phyloP scores from a whole-genome alignment of 2,888 invertebrate genomes.

The Cactoblastis cactorum region DNA sequence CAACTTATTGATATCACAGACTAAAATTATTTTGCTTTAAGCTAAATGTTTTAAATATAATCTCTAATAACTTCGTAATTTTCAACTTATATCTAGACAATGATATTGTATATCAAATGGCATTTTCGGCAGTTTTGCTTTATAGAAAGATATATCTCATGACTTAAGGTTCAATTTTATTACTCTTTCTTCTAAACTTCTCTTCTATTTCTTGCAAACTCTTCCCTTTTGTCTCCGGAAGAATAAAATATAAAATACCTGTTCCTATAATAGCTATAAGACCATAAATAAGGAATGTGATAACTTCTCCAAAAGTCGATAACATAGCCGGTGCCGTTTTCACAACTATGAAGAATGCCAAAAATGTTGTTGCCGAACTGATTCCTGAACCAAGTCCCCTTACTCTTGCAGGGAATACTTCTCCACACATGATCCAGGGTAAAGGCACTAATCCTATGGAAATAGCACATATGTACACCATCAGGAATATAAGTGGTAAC shows the following conservation, averaged over 20 bases:
- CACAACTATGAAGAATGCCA: constrained; percentile 82
- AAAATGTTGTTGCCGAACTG: constrained; percentile 81
- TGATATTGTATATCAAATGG: too few species aligned
- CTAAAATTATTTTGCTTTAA: constrained; percentile 43
- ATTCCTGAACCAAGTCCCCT: constrained; percentile 84
- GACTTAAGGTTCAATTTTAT: constrained; percentile 27
- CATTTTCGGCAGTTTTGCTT: too few species aligned
- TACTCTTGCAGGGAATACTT: constrained; percentile 82
- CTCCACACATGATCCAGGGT: constrained; percentile 88
- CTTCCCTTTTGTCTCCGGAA: constrained; percentile 85
- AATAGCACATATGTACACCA: constrained; percentile 80
- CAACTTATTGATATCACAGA: constrained; percentile 64
- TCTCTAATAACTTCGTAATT: too few species aligned
- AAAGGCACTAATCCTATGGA: constrained; percentile 82
- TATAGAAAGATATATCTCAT: too few species aligned
- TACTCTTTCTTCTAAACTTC: constrained; percentile 49
- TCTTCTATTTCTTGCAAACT: constrained; percentile 84
- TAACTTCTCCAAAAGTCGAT: constrained; percentile 72
- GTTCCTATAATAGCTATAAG: constrained; percentile 79
- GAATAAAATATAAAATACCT: constrained; percentile 74
- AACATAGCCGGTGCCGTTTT: constrained; percentile 83
- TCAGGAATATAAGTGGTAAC: constrained; percentile 71
- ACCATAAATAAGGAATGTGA: constrained; percentile 83
- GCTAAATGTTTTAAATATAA: constrained; percentile 30
- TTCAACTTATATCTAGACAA: too few species aligned